Percentiles rank a stretch among this genome's conserved stretches.
Conservation (phyloP, 2,797 vertebrate genomes). For the Atherinosoma microstoma region DNA sequence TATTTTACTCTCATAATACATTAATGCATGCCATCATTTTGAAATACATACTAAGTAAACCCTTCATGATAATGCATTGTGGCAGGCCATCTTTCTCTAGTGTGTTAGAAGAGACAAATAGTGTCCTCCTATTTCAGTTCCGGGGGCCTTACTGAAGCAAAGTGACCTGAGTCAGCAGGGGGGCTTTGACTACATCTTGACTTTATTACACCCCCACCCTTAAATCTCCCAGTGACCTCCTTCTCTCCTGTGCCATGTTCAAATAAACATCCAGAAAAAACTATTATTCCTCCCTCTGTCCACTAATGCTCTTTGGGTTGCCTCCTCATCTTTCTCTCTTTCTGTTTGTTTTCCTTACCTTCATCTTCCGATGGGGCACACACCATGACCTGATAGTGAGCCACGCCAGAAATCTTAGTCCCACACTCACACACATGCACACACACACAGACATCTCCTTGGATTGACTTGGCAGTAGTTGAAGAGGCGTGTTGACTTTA, state of each 20-base stretch:
- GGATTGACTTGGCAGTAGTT: conserved; percentile 41
- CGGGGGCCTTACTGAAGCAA: conserved; percentile 46
- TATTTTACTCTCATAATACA: conserved; percentile 11
- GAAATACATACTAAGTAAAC: conserved; percentile 21
- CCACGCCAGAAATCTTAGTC: conserved; percentile 43
- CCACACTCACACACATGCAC: conserved; percentile 9
- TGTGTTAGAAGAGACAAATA: conserved; percentile 55
- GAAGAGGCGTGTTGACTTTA: conserved; percentile 54
- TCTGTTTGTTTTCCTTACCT: conserved; percentile 70
- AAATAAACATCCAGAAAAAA: conserved; percentile 82
- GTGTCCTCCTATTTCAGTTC: conserved; percentile 59
- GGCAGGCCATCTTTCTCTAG: conserved; percentile 28
- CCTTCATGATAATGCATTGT: conserved; percentile 18
- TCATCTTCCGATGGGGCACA: conserved; percentile 67
- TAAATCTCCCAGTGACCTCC: conserved; percentile 73
- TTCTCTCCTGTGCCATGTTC: conserved; percentile 71
- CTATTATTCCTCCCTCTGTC: conserved; percentile 73
- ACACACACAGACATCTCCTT: conserved; percentile 19
- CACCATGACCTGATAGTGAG: conserved; percentile 60
- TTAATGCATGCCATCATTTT: conserved; percentile 30
- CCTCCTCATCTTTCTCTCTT: conserved; percentile 64
- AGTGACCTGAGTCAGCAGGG: conserved; percentile 67
- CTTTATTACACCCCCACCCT: conserved; percentile 73
- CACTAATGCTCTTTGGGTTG: conserved; percentile 59
- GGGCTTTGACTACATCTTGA: conserved; percentile 79